A percentile compares a stretch with the other conserved stretches of the same genome.
These are phyloP conservation scores for Orussus abietinus DNA, from an alignment of 1,140 invertebrate genomes.

Conservation along the genomic window DNA sequence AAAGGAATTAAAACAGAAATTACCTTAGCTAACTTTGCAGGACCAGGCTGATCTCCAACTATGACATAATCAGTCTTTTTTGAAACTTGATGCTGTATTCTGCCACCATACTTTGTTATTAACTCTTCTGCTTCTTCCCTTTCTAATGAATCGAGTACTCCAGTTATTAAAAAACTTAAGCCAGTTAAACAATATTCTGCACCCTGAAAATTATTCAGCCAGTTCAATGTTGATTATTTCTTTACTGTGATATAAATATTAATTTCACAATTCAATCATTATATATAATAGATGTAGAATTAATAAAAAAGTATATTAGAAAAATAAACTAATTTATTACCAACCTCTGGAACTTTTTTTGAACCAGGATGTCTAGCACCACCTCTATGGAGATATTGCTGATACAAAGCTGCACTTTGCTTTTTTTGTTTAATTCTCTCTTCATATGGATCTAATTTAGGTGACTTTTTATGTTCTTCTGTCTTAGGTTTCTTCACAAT, in stretches of 20 bases:
- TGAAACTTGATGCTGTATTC: constrained; percentile 69
- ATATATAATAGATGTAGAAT: constrained; percentile 8
- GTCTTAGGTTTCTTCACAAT: constrained; percentile 22
- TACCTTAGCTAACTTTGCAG: constrained; percentile 74
- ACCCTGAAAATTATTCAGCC: constrained; percentile 56
- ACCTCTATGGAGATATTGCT: constrained; percentile 69
- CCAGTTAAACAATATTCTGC: constrained; percentile 70
- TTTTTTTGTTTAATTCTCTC: constrained; percentile 63
- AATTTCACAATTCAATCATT: constrained; percentile 6
- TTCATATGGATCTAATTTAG: constrained; percentile 53
- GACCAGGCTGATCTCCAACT: constrained; percentile 79
- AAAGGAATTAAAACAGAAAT: constrained; percentile 11
- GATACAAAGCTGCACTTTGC: constrained; percentile 61
- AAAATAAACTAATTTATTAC: constrained; percentile 13
- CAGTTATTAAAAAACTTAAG: constrained; percentile 79
- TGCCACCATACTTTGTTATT: constrained; percentile 78
- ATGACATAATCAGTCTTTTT: constrained; percentile 80
- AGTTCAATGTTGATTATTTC: constrained; percentile 6
- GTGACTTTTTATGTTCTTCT: constrained; percentile 27
- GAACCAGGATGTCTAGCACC: constrained; percentile 74
- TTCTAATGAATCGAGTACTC: constrained; percentile 85
- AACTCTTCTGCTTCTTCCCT: constrained; percentile 72
- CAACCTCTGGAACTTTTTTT: constrained; percentile 78
- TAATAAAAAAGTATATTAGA: no score
- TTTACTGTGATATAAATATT: constrained; percentile 14